Percentiles rank a stretch among this genome's conserved stretches.
Evolutionary conservation across 2,113 vertebrate genomes (phyloP).

Genomic region (Cnemophilus loriae): DNA sequence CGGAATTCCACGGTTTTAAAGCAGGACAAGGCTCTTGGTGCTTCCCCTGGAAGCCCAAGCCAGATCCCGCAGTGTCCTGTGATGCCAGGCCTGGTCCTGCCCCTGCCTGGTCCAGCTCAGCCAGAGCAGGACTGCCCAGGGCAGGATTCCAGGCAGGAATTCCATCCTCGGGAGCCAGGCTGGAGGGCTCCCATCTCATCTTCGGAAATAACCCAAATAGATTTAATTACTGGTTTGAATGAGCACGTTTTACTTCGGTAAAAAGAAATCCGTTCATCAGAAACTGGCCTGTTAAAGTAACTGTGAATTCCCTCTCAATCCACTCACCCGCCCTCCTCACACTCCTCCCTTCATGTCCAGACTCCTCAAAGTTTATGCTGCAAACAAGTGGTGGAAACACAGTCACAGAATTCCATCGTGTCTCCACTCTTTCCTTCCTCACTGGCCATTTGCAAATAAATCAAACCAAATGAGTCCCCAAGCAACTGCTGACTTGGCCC

Average conservation of each 20-base stretch:
- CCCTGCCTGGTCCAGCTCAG: no score
- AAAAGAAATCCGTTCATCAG: not conserved
- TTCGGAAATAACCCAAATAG: not conserved
- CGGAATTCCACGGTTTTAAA: not conserved
- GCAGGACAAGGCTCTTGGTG: not conserved
- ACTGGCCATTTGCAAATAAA: not conserved
- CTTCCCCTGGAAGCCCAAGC: not conserved
- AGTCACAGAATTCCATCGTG: not conserved
- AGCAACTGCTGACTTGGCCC: not conserved
- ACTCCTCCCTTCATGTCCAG: not conserved
- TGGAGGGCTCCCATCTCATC: not conserved
- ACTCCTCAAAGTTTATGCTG: not conserved
- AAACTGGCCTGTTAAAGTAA: not conserved
- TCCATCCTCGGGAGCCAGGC: not conserved
- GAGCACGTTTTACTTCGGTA: no score
- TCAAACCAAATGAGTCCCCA: not conserved
- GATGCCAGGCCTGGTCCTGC: not conserved
- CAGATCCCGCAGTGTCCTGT: rapidly evolving
- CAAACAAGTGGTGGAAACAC: not conserved
- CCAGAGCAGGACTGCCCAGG: not conserved
- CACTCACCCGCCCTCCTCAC: not conserved
- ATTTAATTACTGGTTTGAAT: not conserved
- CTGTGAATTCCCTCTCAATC: not conserved
- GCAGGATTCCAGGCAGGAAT: not conserved
- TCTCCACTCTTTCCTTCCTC: not conserved